Conservation (phyloP, 1,140 invertebrate species). For the Drosophila lacertosa region DNA sequence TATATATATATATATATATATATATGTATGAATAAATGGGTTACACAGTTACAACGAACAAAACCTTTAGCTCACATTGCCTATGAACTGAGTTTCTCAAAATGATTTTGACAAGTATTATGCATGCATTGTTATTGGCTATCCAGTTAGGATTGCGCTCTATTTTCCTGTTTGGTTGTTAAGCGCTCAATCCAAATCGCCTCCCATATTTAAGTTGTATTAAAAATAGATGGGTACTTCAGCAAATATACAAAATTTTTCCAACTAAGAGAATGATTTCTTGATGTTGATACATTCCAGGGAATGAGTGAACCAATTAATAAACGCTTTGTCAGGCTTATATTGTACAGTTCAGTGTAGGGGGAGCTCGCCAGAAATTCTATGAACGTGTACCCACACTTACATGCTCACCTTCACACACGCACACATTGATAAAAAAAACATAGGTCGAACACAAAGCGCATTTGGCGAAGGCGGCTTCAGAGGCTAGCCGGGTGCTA, state of each 20-base stretch:
- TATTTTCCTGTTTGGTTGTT: conserved; percentile 14
- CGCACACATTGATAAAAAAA: neutral
- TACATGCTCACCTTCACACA: neutral
- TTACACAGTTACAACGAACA: no score
- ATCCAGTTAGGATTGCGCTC: conserved; percentile 19
- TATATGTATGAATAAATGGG: neutral
- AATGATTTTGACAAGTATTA: neutral
- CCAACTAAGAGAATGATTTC: conserved; percentile 58
- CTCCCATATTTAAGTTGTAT: conserved; percentile 37
- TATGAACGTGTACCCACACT: conserved; percentile 2
- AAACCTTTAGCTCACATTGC: neutral
- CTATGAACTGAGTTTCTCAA: neutral
- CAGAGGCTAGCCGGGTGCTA: conserved; percentile 67
- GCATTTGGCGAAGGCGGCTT: conserved; percentile 56
- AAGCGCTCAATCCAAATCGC: conserved; percentile 12
- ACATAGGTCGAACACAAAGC: conserved; percentile 51
- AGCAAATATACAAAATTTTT: conserved; percentile 46
- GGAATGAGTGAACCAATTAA: conserved; percentile 18
- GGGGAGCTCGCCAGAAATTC: neutral
- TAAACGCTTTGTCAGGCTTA: conserved; percentile 19
- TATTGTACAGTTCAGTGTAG: neutral
- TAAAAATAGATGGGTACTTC: conserved; percentile 49
- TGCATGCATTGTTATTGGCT: neutral
- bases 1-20: neutral
- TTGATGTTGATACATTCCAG: conserved; percentile 66